Percentiles rank a stretch among this genome's conserved stretches.
These are phyloP conservation scores for Carterocephalus palaemon DNA, from an alignment of 2,888 invertebrate genomes.

Conservation along the genomic window DNA sequence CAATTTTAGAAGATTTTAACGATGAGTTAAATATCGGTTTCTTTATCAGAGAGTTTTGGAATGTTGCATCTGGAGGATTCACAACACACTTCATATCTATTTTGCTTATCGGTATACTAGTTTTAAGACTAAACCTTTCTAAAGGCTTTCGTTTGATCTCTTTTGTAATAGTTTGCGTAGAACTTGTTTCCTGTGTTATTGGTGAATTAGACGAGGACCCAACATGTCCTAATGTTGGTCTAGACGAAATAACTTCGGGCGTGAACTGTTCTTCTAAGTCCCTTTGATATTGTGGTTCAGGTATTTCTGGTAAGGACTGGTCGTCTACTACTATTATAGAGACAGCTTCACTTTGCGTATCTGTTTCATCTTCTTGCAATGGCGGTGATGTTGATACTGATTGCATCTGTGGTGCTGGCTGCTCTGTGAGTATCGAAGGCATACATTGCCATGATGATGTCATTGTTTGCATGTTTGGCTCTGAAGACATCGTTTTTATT, in stretches of 20 bases:
- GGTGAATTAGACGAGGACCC: constrained; percentile 11
- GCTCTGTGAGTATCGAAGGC: no score
- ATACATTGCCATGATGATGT: no score
- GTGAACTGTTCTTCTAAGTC: constrained; percentile 67
- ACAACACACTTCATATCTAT: constrained; percentile 69
- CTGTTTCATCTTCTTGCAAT: neutral
- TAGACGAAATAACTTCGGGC: constrained; percentile 53
- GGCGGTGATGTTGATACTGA: neutral
- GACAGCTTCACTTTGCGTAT: constrained; percentile 1
- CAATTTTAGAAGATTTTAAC: constrained; percentile 37
- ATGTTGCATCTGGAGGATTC: constrained; percentile 44
- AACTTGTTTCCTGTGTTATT: constrained; percentile 20
- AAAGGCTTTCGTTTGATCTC: constrained; percentile 56
- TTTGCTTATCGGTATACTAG: constrained; percentile 73
- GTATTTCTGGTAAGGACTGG: neutral
- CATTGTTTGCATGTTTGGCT: neutral
- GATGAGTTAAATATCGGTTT: constrained; percentile 42
- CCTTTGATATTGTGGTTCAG: constrained; percentile 46
- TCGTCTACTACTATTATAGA: neutral
- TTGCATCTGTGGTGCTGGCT: neutral
- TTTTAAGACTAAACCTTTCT: constrained; percentile 68
- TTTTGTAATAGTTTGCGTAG: constrained; percentile 37
- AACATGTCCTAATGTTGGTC: constrained; percentile 38
- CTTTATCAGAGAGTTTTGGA: constrained; percentile 39
- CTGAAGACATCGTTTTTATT: neutral